Conservation (phyloP, 2,888 invertebrate species). For the Hipparchia sbordonii region DNA sequence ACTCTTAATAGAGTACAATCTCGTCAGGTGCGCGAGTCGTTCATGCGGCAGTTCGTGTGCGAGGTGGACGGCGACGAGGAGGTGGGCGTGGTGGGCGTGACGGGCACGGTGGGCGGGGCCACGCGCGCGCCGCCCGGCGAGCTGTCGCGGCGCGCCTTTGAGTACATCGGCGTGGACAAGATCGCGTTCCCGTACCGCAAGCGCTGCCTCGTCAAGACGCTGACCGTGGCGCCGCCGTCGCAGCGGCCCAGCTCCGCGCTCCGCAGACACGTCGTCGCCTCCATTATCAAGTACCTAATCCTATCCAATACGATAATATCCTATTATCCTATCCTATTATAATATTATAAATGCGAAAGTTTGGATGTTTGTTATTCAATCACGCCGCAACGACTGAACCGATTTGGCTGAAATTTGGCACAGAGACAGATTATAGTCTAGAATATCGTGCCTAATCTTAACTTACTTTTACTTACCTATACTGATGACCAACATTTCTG, state of each 20-base stretch:
- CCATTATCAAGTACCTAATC: constrained; percentile 90
- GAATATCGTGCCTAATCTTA: no score
- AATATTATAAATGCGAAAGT: no score
- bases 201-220: constrained; percentile 90
- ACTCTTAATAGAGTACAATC: background rate
- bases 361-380: no score
- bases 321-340: no score
- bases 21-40: constrained; percentile 94
- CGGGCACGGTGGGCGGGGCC: constrained; percentile 38
- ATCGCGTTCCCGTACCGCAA: constrained; percentile 87
- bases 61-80: constrained; percentile 93
- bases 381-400: no score
- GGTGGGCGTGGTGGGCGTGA: constrained; percentile 69
- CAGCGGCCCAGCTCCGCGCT: constrained; percentile 91
- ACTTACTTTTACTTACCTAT: no score
- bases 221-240: constrained; percentile 92
- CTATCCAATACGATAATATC: no score
- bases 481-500: no score
- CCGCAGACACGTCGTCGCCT: constrained; percentile 90
- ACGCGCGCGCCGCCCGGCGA: constrained; percentile 49
- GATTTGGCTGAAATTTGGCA: no score
- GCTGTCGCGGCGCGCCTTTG: constrained; percentile 66
- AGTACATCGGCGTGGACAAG: constrained; percentile 71
- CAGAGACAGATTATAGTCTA: no score
- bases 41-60: constrained; percentile 98